phyloP scores from a whole-genome alignment of 2,888 invertebrate genomes.

The Poecilobothrus nobilitatus region DNA sequence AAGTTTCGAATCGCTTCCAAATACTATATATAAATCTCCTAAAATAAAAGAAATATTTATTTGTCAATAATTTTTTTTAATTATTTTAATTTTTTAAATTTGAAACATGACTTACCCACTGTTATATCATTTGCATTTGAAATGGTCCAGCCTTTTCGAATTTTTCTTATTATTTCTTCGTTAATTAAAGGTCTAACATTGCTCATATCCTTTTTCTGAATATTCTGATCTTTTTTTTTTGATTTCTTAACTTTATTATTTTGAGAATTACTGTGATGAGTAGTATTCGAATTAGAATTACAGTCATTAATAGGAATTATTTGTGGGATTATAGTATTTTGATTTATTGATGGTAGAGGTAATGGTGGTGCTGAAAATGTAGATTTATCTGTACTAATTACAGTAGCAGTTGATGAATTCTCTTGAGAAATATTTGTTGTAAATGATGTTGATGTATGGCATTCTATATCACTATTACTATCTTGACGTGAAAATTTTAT shows the following conservation, averaged over 20 bases:
- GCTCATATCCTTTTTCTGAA: slow-evolving; percentile 20
- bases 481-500: slow-evolving; percentile 9
- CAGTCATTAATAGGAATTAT: not conserved
- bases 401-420: not conserved
- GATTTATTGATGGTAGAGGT: not conserved
- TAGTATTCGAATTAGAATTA: slow-evolving; percentile 12
- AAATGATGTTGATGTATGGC: not conserved
- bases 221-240: slow-evolving; percentile 18
- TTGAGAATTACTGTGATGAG: slow-evolving; percentile 16
- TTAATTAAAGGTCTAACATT: slow-evolving; percentile 39
- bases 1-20: slow-evolving; percentile 60
- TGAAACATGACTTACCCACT: slow-evolving; percentile 46
- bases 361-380: not conserved
- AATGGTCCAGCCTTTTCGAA: slow-evolving; percentile 64
- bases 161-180: slow-evolving; percentile 39
- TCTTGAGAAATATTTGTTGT: not conserved
- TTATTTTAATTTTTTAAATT: not conserved
- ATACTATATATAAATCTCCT: slow-evolving; percentile 80
- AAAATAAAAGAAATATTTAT: not conserved
- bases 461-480: slow-evolving; percentile 11
- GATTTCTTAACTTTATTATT: slow-evolving; percentile 9
- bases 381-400: not conserved
- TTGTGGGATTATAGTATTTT: no score
- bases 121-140: slow-evolving; percentile 69
- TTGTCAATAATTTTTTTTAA: not conserved